phyloP scores from a whole-genome alignment of 2,113 vertebrate species.

The Dipodomys stephensi region DNA sequence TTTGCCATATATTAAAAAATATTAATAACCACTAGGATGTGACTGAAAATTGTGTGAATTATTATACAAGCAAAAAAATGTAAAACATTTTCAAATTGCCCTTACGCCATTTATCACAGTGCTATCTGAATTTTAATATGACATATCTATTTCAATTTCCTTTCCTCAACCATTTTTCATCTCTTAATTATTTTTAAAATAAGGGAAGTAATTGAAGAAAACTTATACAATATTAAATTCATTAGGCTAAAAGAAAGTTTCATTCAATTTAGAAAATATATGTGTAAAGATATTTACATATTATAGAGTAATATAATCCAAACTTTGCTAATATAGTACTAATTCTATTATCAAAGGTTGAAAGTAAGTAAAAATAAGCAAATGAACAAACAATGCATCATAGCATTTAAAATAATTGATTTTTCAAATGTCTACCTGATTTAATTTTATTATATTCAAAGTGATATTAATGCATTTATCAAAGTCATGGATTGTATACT shows the following conservation, averaged over 20 bases:
- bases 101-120: slow-evolving; percentile 21
- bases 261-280: slow-evolving; percentile 33
- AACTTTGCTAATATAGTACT: background rate
- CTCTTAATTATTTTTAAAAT: slow-evolving; percentile 56
- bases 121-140: slow-evolving; percentile 17
- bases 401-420: slow-evolving; percentile 29
- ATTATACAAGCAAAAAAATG: background rate
- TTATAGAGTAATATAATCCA: background rate
- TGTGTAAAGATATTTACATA: slow-evolving; percentile 22
- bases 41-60: background rate
- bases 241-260: slow-evolving; percentile 10
- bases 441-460: background rate
- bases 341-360: background rate
- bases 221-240: slow-evolving; percentile 51
- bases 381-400: background rate
- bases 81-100: background rate
- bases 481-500: background rate
- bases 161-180: slow-evolving; percentile 7
- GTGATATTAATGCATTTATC: background rate
- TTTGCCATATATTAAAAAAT: background rate
- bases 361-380: background rate
- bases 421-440: background rate
- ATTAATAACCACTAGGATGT: background rate
- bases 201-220: slow-evolving; percentile 54
- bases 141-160: background rate